These are phyloP conservation scores for Thripadectes ignobilis DNA, from an alignment of 2,797 vertebrate species.

Conservation along the genomic window DNA sequence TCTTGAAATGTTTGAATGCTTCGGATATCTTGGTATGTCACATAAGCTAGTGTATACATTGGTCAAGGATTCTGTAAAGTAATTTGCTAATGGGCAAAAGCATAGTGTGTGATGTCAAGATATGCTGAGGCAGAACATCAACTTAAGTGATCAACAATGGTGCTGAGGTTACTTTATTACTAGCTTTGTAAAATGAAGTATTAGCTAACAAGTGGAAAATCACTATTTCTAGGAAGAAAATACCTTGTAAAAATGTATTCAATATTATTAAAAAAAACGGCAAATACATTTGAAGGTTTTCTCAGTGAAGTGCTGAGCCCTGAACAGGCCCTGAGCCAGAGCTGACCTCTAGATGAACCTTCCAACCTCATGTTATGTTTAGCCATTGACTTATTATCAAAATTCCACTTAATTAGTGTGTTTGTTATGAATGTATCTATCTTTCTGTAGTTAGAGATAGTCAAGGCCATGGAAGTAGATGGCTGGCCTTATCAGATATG, in stretches of 20 bases:
- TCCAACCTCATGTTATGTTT: too few species aligned
- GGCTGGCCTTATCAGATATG: too few species aligned
- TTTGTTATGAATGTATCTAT: too few species aligned
- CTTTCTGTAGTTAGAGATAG: too few species aligned
- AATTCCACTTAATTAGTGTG: too few species aligned
- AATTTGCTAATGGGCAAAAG: neutral
- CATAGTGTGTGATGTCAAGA: neutral
- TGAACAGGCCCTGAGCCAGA: too few species aligned
- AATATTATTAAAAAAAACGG: neutral
- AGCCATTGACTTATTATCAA: too few species aligned
- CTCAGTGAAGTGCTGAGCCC: neutral
- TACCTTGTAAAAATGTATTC: neutral
- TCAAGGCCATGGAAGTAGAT: too few species aligned
- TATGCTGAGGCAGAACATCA: neutral
- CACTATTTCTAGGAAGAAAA: neutral
- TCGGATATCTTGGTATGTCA: constrained; percentile 88
- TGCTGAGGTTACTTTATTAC: neutral
- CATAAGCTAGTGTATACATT: constrained; percentile 84
- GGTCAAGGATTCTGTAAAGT: constrained; percentile 51
- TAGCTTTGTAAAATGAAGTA: neutral
- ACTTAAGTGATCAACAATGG: neutral
- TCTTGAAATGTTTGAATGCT: constrained; percentile 83
- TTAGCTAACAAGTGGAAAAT: neutral
- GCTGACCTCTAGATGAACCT: too few species aligned
- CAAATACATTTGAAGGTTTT: neutral